Evolutionary conservation across 1,140 invertebrate species (phyloP).

Genomic region (Lethrus apterus): DNA sequence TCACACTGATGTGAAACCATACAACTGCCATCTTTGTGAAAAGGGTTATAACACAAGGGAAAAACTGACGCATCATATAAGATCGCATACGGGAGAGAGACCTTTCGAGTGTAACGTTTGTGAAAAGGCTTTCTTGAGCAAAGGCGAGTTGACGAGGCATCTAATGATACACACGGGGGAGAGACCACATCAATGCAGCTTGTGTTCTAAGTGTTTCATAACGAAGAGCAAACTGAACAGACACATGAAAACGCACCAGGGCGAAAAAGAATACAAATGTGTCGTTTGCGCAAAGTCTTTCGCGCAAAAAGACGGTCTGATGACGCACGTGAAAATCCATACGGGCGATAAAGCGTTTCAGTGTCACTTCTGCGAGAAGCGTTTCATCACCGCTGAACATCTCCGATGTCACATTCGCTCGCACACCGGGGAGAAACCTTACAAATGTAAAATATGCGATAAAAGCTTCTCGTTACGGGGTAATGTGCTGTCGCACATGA

Average conservation of each 20-base stretch:
- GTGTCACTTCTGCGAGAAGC: constrained; percentile 9
- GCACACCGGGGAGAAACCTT: constrained; percentile 43
- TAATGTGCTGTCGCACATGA: constrained; percentile 54
- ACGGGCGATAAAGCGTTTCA: constrained; percentile 15
- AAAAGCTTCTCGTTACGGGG: constrained; percentile 46
- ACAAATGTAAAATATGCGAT: constrained; percentile 40
- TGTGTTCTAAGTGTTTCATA: constrained; percentile 27
- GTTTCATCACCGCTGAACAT: constrained; percentile 1
- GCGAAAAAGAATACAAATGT: constrained; percentile 10
- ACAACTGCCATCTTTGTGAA: constrained; percentile 36
- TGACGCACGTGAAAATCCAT: constrained; percentile 8
- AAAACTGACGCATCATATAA: constrained; percentile 18
- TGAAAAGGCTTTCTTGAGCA: constrained; percentile 48
- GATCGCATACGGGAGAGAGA: constrained; percentile 44
- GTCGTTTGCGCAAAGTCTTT: constrained; percentile 1
- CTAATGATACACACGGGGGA: constrained; percentile 44
- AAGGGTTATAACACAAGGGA: constrained; percentile 26
- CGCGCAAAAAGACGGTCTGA: constrained; percentile 6
- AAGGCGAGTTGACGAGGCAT: constrained; percentile 44
- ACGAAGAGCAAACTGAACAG: constrained; percentile 22
- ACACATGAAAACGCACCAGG: constrained; percentile 9
- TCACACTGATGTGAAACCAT: constrained; percentile 38
- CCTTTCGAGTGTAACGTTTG: constrained; percentile 48
- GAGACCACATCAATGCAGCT: constrained; percentile 42
- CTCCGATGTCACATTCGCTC: constrained; percentile 36